Evolutionary conservation across 2,888 invertebrate species (phyloP).

Genomic region (Vesta saturnalis): DNA sequence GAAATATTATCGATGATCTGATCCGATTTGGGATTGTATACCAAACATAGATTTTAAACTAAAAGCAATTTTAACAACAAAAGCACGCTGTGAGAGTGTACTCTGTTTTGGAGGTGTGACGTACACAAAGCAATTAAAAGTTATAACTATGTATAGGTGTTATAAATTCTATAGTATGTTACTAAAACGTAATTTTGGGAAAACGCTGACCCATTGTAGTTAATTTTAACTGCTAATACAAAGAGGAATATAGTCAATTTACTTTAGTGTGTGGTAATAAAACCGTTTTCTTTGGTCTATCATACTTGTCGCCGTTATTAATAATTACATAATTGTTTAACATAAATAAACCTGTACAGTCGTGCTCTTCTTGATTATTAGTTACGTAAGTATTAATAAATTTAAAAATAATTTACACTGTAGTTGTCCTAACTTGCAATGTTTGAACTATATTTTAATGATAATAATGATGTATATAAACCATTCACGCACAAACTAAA

Average conservation of each 20-base stretch:
- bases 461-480: too few relatives aligned
- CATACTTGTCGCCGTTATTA: too few relatives aligned
- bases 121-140: slow-evolving; percentile 37
- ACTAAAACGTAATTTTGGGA: slow-evolving; percentile 34
- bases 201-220: slow-evolving; percentile 33
- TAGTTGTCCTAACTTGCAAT: too few relatives aligned
- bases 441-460: too few relatives aligned
- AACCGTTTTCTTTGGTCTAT: slow-evolving; percentile 26
- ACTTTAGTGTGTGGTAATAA: slow-evolving; percentile 28
- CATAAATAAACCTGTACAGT: too few relatives aligned
- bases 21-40: too few relatives aligned
- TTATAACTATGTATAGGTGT: slow-evolving; percentile 37
- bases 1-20: too few relatives aligned
- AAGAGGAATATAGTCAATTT: slow-evolving; percentile 35
- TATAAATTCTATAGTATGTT: slow-evolving; percentile 33
- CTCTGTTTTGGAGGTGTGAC: not conserved
- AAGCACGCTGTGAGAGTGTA: not conserved
- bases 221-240: slow-evolving; percentile 36
- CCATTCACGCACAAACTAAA: too few relatives aligned
- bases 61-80: not conserved
- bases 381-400: too few relatives aligned
- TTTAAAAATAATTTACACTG: too few relatives aligned
- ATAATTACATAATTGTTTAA: too few relatives aligned
- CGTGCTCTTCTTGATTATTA: too few relatives aligned
- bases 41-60: not conserved